Evolutionary conservation across 1,140 invertebrate species (phyloP), one percentile per base, ranked within the genome.

Genomic region (Scaptomyza graminum): DNA sequence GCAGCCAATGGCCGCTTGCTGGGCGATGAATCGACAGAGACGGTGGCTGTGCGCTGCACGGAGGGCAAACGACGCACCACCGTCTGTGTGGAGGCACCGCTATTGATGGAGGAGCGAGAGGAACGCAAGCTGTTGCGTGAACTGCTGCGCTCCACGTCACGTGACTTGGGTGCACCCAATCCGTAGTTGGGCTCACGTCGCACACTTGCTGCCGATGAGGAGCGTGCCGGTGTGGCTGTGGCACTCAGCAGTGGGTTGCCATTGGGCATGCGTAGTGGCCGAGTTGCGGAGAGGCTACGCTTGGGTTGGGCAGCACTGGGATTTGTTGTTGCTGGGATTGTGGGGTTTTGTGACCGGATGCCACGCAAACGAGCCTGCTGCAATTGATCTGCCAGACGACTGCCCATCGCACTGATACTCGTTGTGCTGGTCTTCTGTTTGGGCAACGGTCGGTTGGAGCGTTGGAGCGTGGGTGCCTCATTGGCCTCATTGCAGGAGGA

Each of bases 41-140:
- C 85, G 3, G 90, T 88, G 22, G 85, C 74, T 13, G 70, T 52
- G 43, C 83, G 74, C 49, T 87, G 81, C 18, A 82, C 81, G 0
- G 78, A 55, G 9, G 94, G 93, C 15, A 95, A 93, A 51, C 95
- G 94, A 64, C 95, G 93, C 0, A 97, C 96, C 0, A 97, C 90
- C 0, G 96, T 96, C 74, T 95, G 95, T 0, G 96, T 95, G 5
- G 96, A 97, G 0, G 95, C 95, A 1, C 95, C 94, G 87, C 96
- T 96, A 77, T 96, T 97, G 22, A 97, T 92, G 0, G 96, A 97
- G 76, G 96, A 97, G 5, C 95, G 92, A 0, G 96, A 97, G 73
- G 96, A 96, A 1, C 95, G 93, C 8, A 97, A 91, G 64, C 96
- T 97, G 34, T 95, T 95, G 12, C 95, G 92, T 0, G 95, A 95